A percentile compares a stretch with the other conserved stretches of the same genome.
phyloP scores from a whole-genome alignment of 2,888 invertebrate species.

The Heliconius charithonia region DNA sequence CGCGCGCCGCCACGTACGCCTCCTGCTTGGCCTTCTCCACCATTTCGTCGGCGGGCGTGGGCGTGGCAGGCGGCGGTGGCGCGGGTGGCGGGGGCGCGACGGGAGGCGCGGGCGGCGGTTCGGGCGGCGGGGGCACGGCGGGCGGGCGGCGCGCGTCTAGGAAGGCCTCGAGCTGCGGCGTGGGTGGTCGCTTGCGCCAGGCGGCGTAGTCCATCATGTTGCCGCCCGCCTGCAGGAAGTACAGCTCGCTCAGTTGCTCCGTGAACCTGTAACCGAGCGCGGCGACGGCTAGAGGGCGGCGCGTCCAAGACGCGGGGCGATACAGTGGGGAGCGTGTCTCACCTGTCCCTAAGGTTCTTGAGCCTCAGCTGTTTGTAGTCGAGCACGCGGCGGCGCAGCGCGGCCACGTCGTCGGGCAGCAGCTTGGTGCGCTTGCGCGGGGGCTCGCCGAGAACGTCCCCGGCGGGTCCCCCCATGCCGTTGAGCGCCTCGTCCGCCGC shows the following conservation, averaged over 20 bases:
- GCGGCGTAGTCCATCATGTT: conserved; percentile 94
- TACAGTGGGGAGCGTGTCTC: conserved; percentile 29
- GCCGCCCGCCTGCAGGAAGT: conserved; percentile 93
- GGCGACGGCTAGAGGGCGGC: conserved; percentile 42
- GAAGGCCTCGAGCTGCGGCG: conserved; percentile 89
- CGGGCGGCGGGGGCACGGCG: conserved; percentile 83
- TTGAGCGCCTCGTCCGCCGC: conserved; percentile 55
- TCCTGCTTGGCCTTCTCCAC: conserved; percentile 86
- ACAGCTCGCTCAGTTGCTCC: conserved; percentile 92
- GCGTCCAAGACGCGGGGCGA: conserved; percentile 8
- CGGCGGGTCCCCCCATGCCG: conserved; percentile 52
- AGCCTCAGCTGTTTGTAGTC: conserved; percentile 88
- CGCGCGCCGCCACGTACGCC: conserved; percentile 96
- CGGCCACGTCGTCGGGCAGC: conserved; percentile 59
- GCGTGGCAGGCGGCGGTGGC: conserved; percentile 73
- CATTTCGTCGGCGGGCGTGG: conserved; percentile 62
- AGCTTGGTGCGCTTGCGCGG: conserved; percentile 66
- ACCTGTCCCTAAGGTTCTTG: conserved; percentile 87
- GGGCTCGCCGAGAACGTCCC: conserved; percentile 60
- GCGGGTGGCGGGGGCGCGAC: conserved; percentile 86
- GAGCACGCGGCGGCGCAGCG: conserved; percentile 86
- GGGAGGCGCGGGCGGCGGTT: conserved; percentile 86
- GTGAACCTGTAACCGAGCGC: conserved; percentile 81
- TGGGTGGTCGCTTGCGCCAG: conserved; percentile 92
- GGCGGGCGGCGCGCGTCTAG: conserved; percentile 88